phyloP scores from a whole-genome alignment of 2,888 invertebrate species.

The Troides helena region DNA sequence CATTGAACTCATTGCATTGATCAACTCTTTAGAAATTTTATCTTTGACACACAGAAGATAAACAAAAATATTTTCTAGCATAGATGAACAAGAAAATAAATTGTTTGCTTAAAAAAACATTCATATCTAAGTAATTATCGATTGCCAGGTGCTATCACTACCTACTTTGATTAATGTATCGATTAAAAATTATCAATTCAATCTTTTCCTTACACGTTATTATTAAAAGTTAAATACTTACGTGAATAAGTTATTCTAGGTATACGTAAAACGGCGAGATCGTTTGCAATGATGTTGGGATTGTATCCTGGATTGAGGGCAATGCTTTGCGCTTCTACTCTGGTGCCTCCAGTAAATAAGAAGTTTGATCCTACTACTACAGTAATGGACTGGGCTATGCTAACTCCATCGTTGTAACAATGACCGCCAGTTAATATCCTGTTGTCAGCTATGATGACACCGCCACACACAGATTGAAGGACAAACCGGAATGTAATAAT shows the following conservation, averaged over 20 bases:
- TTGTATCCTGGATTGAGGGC: slow-evolving; percentile 44
- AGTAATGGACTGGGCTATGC: slow-evolving; percentile 39
- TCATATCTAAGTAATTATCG: too few relatives aligned
- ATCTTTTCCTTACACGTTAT: neutral
- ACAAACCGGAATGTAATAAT: slow-evolving; percentile 39
- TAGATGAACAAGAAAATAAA: too few relatives aligned
- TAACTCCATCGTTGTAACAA: slow-evolving; percentile 46
- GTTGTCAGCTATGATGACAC: slow-evolving; percentile 42
- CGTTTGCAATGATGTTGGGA: slow-evolving; percentile 44
- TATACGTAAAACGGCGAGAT: slow-evolving; percentile 46
- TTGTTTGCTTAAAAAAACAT: too few relatives aligned
- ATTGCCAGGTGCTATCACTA: neutral
- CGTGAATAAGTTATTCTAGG: slow-evolving; percentile 39
- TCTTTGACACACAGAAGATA: too few relatives aligned
- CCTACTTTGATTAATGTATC: neutral
- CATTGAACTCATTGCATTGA: too few relatives aligned
- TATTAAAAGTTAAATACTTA: slow-evolving; percentile 37
- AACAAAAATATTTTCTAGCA: too few relatives aligned
- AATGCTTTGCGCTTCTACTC: slow-evolving; percentile 39
- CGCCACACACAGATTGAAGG: slow-evolving; percentile 47
- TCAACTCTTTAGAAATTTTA: too few relatives aligned
- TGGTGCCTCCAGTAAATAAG: slow-evolving; percentile 49
- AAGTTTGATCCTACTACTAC: slow-evolving; percentile 48
- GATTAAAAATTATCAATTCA: neutral
- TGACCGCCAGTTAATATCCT: slow-evolving; percentile 49